A percentile compares a stretch with the other conserved stretches of the same genome.
phyloP scores from a whole-genome alignment of 2,888 invertebrate species.

The Ormyrus nitidulus region DNA sequence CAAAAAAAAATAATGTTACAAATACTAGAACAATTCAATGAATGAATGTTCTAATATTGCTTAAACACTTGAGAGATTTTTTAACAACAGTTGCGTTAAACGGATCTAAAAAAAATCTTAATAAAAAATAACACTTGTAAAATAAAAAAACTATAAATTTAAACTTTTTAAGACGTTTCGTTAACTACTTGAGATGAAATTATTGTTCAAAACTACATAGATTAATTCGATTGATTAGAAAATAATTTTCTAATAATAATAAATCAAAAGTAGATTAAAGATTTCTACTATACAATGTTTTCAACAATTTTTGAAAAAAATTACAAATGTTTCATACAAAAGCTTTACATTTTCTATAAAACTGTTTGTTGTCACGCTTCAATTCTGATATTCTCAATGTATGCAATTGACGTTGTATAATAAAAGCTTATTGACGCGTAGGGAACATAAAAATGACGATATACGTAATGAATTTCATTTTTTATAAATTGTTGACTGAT shows the following conservation, averaged over 20 bases:
- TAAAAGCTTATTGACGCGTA: constrained; percentile 20
- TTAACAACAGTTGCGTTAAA: too few relatives aligned
- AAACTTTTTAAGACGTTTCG: too few relatives aligned
- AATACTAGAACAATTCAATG: too few relatives aligned
- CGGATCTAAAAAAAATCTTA: too few relatives aligned
- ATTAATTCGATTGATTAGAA: too few relatives aligned
- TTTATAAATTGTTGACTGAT: constrained; percentile 44
- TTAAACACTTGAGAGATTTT: too few relatives aligned
- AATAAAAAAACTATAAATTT: too few relatives aligned
- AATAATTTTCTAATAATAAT: constrained; percentile 18
- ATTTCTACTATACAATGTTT: constrained; percentile 1
- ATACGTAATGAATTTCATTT: constrained; percentile 47
- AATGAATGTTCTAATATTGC: too few relatives aligned
- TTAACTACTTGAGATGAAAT: too few relatives aligned
- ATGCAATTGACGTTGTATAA: constrained; percentile 13
- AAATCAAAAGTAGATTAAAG: constrained; percentile 28
- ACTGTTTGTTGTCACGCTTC: constrained; percentile 52
- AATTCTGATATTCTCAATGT: constrained; percentile 34
- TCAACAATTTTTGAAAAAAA: constrained; percentile 17
- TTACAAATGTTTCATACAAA: constrained; percentile 3
- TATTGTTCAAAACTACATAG: too few relatives aligned
- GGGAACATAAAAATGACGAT: constrained; percentile 30
- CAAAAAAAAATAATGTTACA: too few relatives aligned
- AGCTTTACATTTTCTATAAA: constrained; percentile 20
- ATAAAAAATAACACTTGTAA: too few relatives aligned